These are phyloP conservation scores for Lophius piscatorius DNA, from an alignment of 2,113 vertebrate species.

Conservation along the genomic window DNA sequence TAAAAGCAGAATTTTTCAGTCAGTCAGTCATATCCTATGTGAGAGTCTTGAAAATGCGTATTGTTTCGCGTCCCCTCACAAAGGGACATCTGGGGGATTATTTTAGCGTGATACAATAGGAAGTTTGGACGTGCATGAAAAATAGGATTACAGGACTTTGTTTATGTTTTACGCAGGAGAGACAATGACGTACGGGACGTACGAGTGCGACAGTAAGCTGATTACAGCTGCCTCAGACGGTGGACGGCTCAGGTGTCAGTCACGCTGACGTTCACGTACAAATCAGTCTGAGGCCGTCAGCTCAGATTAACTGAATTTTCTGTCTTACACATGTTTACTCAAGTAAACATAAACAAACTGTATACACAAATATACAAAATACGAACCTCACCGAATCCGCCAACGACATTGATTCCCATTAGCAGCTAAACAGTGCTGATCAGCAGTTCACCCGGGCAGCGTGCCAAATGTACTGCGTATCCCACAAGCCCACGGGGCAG, in stretches of 20 bases:
- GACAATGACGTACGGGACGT: slow-evolving; percentile 30
- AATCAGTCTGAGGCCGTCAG: slow-evolving; percentile 13
- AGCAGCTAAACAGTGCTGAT: slow-evolving; percentile 37
- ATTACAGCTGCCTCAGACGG: slow-evolving; percentile 54
- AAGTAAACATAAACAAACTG: neutral
- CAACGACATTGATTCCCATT: slow-evolving; percentile 8
- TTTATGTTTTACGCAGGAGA: slow-evolving; percentile 24
- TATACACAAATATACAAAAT: slow-evolving; percentile 2
- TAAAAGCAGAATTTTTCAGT: slow-evolving; percentile 39
- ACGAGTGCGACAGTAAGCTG: slow-evolving; percentile 49
- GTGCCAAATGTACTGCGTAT: slow-evolving; percentile 8
- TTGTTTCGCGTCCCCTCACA: no score
- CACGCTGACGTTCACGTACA: slow-evolving; percentile 31
- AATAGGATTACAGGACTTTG: slow-evolving; percentile 36
- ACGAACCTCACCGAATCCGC: neutral
- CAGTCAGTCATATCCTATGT: neutral
- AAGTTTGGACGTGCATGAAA: neutral
- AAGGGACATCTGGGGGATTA: slow-evolving; percentile 14
- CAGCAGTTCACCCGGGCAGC: slow-evolving; percentile 23
- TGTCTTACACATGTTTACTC: neutral
- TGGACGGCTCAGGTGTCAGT: slow-evolving; percentile 60
- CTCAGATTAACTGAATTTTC: slow-evolving; percentile 19
- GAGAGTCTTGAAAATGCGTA: neutral
- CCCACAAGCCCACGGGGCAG: slow-evolving; percentile 39
- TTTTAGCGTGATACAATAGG: slow-evolving; percentile 8